Conservation (phyloP, 2,113 vertebrate species). For the Malurus alboscapulatus region DNA sequence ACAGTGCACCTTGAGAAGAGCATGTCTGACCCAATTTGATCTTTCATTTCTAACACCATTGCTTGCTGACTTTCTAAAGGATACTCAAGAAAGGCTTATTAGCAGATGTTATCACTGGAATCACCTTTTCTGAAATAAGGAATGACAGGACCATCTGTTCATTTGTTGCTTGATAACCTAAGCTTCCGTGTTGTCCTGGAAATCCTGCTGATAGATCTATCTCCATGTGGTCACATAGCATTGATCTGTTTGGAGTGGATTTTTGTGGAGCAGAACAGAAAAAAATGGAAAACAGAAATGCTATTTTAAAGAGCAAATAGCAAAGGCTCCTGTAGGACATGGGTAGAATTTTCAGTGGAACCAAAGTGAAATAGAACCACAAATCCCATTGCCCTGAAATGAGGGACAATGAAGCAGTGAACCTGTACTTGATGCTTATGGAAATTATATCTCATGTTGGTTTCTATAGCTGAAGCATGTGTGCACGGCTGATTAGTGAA, state of each 20-base stretch:
- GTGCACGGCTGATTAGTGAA: conserved; percentile 43
- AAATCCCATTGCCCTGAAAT: neutral
- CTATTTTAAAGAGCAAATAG: conserved; percentile 27
- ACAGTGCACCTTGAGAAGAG: conserved; percentile 59
- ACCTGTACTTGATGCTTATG: neutral
- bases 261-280: conserved; percentile 23
- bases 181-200: conserved; percentile 54
- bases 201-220: conserved; percentile 58
- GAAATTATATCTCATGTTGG: neutral
- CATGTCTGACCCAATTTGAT: conserved; percentile 65
- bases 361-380: neutral
- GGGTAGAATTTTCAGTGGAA: neutral
- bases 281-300: conserved; percentile 11
- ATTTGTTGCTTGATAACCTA: conserved; percentile 65
- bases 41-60: conserved; percentile 67
- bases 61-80: conserved; percentile 63
- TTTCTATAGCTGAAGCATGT: conserved; percentile 5
- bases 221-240: conserved; percentile 45
- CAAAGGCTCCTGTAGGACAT: neutral
- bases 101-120: conserved; percentile 68
- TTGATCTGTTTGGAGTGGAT: conserved; percentile 57
- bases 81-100: conserved; percentile 70
- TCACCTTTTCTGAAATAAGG: conserved; percentile 63
- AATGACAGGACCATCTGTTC: conserved; percentile 69
- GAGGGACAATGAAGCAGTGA: neutral